Conservation (phyloP, 2,888 invertebrate species). For the Alsophila aescularia region DNA sequence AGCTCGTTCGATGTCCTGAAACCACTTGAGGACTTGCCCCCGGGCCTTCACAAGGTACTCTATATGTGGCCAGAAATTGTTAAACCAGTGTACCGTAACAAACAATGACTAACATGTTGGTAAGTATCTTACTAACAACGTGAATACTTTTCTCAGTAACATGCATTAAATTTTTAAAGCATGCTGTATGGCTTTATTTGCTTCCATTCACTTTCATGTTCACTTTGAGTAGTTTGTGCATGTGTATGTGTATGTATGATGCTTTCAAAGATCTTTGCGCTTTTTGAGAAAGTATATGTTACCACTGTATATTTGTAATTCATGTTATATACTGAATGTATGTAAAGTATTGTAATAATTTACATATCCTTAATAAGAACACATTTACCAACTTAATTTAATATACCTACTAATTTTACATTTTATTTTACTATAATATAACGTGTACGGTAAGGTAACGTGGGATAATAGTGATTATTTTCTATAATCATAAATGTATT, state of each 20-base stretch:
- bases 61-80: constrained; percentile 37
- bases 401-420: too few relatives aligned
- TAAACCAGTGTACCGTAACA: constrained; percentile 29
- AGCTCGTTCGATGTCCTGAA: constrained; percentile 76
- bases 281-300: constrained; percentile 12
- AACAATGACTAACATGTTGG: constrained; percentile 34
- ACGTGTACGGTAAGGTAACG: too few relatives aligned
- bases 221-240: constrained; percentile 21
- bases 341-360: not conserved
- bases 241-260: constrained; percentile 30
- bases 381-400: too few relatives aligned
- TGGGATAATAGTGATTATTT: too few relatives aligned
- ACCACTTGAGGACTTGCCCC: constrained; percentile 69
- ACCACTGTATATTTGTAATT: not conserved
- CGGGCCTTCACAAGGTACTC: constrained; percentile 74
- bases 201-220: constrained; percentile 30
- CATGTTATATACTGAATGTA: not conserved
- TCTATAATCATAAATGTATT: too few relatives aligned
- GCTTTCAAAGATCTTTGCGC: constrained; percentile 19
- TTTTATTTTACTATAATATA: too few relatives aligned
- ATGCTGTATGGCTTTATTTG: constrained; percentile 14
- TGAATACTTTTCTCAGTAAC: constrained; percentile 33
- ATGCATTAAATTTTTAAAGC: constrained; percentile 23
- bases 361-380: too few relatives aligned
- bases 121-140: constrained; percentile 38